Base-by-base conservation (phyloP, 2,888 invertebrate genomes). In the Erynnis tages region DNA sequence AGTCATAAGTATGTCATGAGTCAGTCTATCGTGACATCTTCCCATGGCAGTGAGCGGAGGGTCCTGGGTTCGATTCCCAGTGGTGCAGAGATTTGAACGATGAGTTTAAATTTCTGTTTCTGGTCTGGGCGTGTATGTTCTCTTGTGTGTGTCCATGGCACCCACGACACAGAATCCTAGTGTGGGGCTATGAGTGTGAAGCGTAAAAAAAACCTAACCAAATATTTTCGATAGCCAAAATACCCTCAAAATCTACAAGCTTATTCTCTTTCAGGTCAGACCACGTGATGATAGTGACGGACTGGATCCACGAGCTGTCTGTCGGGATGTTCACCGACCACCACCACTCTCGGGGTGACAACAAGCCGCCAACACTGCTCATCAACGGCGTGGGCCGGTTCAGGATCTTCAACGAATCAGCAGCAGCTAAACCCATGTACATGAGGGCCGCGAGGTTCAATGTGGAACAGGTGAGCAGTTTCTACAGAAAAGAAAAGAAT, bases 361-460 rank as follows among this genome's bases (percentile, higher is more conserved):
- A 97, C 73, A 96, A 96, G 66, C 95, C 97, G 0, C 91, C 93
- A 0, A 94, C 94, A 7, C 83, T 97, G 25, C 87, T 97, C 7
- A 91, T 97, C 53, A 97, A 97, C 68, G 97, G 97, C 2, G 87
- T 93, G 4, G 97, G 96, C 0, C 81, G 93, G 25, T 93, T 91
- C 65, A 79, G 70, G 38, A 64, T 80, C 21, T 90, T 84, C 77
- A 76, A 75, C 5, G 70, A 67, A 17, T 35, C 35, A 0, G 4
- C 35, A 6, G 71, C 73, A 0, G 81, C 71, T 5, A 73, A 78
- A 23, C 82, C 85, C 0, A 63, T 80, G 11, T 90, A 86, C 55
- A 92, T 92, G 80, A 93, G 92, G 5, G 76, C 92, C 16, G 92
- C 93, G 0, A 90, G 91, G 57, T 94, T 94, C 69, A 81, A 79